Evolutionary conservation across 2,888 invertebrate genomes (phyloP).

Genomic region (Thymelicus acteon): DNA sequence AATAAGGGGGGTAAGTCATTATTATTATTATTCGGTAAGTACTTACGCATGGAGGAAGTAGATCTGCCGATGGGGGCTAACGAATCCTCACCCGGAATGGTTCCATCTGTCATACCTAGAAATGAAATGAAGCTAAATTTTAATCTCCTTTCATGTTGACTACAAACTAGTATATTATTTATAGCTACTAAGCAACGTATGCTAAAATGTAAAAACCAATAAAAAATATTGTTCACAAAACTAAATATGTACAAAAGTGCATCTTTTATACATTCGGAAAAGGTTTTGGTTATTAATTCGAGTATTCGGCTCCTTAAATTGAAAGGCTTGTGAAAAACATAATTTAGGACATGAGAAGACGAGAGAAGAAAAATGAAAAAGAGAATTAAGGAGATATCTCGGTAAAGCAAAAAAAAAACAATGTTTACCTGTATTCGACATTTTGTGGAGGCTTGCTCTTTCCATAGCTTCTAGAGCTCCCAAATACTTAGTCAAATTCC

Average conservation of each 20-base stretch:
- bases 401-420: not conserved
- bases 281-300: not conserved
- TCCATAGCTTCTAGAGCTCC: slow-evolving; percentile 73
- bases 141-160: not conserved
- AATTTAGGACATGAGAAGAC: too few species aligned
- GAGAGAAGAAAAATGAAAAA: too few species aligned
- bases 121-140: slow-evolving; percentile 24
- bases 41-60: slow-evolving; percentile 73
- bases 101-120: slow-evolving; percentile 65
- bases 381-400: too few species aligned
- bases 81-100: slow-evolving; percentile 64
- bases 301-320: too few species aligned
- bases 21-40: not conserved
- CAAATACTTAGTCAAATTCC: slow-evolving; percentile 74
- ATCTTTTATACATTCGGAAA: not conserved
- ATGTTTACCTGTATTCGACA: slow-evolving; percentile 65
- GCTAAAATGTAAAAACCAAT: too few species aligned
- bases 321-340: too few species aligned
- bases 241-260: too few species aligned
- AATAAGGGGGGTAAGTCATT: too few species aligned
- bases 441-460: slow-evolving; percentile 68
- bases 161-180: too few species aligned
- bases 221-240: too few species aligned
- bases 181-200: too few species aligned
- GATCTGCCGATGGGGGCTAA: slow-evolving; percentile 60